phyloP scores from a whole-genome alignment of 23 tunicate genomes.

The Ascidia mentula region DNA sequence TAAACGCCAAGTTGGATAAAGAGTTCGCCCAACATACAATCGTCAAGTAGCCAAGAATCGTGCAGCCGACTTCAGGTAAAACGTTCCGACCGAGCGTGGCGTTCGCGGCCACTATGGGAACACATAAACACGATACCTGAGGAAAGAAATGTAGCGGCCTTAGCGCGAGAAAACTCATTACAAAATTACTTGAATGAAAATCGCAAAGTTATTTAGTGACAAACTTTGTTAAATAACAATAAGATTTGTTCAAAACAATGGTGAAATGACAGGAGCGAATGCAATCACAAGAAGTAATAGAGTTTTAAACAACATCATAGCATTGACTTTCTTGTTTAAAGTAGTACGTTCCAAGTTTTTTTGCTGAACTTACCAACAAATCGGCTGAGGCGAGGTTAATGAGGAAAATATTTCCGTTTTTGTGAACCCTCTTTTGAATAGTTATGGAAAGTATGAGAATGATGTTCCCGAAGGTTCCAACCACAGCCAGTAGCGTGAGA shows the following conservation, averaged over 20 bases:
- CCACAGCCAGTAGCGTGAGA: not conserved
- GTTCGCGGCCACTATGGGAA: conserved; percentile 62
- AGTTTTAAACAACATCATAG: too few relatives aligned
- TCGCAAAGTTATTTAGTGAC: too few relatives aligned
- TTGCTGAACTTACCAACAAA: conserved; percentile 2
- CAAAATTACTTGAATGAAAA: too few relatives aligned
- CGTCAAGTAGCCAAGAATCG: conserved; percentile 61
- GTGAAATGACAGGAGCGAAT: too few relatives aligned
- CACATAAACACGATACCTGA: conserved; percentile 50
- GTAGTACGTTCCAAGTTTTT: too few relatives aligned
- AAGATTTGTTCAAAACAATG: too few relatives aligned
- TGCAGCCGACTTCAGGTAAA: conserved; percentile 33
- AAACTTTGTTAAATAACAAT: too few relatives aligned
- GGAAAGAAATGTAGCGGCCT: not conserved
- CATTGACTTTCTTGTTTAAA: too few relatives aligned
- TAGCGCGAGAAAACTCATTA: not conserved
- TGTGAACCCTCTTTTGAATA: not conserved
- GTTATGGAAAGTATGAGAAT: not conserved
- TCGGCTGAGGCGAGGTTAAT: conserved; percentile 5
- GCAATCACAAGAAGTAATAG: too few relatives aligned
- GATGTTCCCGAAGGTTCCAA: conserved; percentile 3
- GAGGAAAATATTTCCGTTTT: conserved; percentile 5
- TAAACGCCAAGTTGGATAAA: conserved; percentile 42
- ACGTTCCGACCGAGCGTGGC: conserved; percentile 32
- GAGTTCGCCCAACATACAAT: conserved; percentile 65